A percentile compares a stretch with the other conserved stretches of the same genome.
phyloP scores from a whole-genome alignment of 2,797 vertebrate species.

The Danio jaintianensis region DNA sequence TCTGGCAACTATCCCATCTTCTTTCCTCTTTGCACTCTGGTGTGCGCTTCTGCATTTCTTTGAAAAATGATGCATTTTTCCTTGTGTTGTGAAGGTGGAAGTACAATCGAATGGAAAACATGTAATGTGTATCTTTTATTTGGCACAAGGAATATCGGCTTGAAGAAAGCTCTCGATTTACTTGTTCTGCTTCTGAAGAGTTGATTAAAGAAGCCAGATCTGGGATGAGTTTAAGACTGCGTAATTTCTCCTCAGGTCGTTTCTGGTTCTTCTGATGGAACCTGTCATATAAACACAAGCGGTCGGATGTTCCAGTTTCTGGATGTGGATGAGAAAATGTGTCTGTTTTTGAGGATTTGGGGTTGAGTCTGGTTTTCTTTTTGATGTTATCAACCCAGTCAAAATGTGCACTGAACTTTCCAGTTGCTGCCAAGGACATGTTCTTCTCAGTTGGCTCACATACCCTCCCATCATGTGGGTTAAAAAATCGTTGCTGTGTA shows the following conservation, averaged over 20 bases:
- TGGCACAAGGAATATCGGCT: constrained; percentile 38
- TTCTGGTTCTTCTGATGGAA: constrained; percentile 11
- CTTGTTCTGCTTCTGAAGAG: constrained; percentile 38
- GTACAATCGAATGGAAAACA: constrained; percentile 29
- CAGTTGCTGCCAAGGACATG: too few species aligned
- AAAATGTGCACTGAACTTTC: too few species aligned
- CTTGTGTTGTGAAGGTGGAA: constrained; percentile 50
- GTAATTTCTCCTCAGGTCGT: constrained; percentile 30
- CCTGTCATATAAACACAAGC: neutral
- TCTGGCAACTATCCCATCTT: too few species aligned
- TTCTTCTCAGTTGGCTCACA: too few species aligned
- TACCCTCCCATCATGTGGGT: neutral
- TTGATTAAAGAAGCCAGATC: constrained; percentile 25
- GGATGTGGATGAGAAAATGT: neutral
- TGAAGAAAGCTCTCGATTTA: constrained; percentile 49
- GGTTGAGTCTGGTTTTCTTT: neutral
- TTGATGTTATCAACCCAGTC: neutral
- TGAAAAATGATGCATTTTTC: neutral
- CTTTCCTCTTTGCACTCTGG: neutral
- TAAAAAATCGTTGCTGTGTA: neutral
- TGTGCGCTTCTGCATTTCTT: constrained; percentile 17
- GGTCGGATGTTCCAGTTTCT: neutral
- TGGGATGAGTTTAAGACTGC: constrained; percentile 28
- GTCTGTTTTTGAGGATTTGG: neutral
- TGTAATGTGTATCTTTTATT: constrained; percentile 45